Conservation (phyloP, 2,888 invertebrate genomes). For the Lasioglossum leucozonium region DNA sequence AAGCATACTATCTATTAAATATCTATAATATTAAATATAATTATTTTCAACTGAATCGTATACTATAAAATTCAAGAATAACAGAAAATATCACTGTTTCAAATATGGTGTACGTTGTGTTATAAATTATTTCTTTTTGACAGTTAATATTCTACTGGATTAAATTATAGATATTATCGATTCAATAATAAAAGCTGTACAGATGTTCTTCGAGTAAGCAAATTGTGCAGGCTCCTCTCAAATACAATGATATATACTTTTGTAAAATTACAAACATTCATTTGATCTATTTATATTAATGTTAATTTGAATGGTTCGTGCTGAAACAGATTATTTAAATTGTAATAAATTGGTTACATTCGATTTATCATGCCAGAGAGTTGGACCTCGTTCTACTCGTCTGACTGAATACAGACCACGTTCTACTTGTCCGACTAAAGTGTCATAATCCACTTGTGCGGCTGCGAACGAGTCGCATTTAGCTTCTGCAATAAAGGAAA, state of each 20-base stretch:
- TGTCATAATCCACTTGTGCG: slow-evolving; percentile 14
- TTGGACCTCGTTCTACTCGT: slow-evolving; percentile 6
- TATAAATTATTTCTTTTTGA: background rate
- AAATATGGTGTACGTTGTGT: no score
- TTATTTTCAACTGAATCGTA: no score
- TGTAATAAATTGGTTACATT: background rate
- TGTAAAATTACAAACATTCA: background rate
- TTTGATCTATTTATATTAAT: background rate
- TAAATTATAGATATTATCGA: background rate
- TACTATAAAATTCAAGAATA: no score
- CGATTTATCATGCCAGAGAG: background rate
- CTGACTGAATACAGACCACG: slow-evolving; percentile 8
- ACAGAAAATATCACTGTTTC: no score
- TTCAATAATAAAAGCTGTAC: background rate
- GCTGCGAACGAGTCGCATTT: slow-evolving; percentile 10
- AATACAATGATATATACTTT: background rate
- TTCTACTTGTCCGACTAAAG: slow-evolving; percentile 15
- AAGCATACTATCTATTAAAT: no score
- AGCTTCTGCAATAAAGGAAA: slow-evolving; percentile 20
- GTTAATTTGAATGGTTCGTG: background rate
- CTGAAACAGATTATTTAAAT: background rate
- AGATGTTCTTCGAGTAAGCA: background rate
- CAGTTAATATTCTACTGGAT: background rate
- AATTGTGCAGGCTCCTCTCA: background rate
- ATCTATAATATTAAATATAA: no score